phyloP scores from a whole-genome alignment of 2,797 vertebrate genomes.

The Acanthurus tractus region DNA sequence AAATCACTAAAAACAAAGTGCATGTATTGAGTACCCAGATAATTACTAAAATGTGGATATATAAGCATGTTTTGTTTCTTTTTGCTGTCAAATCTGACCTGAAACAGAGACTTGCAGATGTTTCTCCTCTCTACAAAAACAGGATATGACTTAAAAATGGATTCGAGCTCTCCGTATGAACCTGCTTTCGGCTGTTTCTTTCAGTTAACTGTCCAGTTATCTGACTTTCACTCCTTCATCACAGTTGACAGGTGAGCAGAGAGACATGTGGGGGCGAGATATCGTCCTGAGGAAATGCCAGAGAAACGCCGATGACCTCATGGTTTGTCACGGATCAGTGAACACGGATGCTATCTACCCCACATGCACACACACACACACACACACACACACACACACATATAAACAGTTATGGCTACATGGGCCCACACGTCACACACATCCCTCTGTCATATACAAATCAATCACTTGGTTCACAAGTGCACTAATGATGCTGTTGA shows the following conservation, averaged over 20 bases:
- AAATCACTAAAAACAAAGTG: no score
- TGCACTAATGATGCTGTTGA: conserved; percentile 68
- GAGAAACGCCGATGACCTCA: conserved; percentile 64
- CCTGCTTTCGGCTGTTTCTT: conserved; percentile 8
- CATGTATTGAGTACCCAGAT: no score
- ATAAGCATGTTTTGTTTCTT: background rate
- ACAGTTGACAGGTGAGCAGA: conserved; percentile 61
- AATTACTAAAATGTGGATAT: background rate
- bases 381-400: no score
- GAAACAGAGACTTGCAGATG: background rate
- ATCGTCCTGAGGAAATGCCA: conserved; percentile 59
- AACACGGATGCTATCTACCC: conserved; percentile 49
- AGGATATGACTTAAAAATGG: background rate
- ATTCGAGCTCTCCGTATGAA: background rate
- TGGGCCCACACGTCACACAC: conserved; percentile 7
- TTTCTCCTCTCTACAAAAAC: conserved; percentile 7
- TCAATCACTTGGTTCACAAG: conserved; percentile 60
- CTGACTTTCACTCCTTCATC: conserved; percentile 49
- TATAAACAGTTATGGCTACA: conserved; percentile 14
- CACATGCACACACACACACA: conserved; percentile 11
- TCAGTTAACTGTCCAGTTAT: conserved; percentile 40
- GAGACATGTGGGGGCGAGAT: conserved; percentile 12
- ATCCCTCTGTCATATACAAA: conserved; percentile 22
- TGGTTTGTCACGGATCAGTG: conserved; percentile 60
- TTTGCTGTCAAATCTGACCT: background rate